Evolutionary conservation across 2,888 invertebrate species (phyloP), one percentile per base, ranked within the genome.

Genomic region (Anthoptus insignis): DNA sequence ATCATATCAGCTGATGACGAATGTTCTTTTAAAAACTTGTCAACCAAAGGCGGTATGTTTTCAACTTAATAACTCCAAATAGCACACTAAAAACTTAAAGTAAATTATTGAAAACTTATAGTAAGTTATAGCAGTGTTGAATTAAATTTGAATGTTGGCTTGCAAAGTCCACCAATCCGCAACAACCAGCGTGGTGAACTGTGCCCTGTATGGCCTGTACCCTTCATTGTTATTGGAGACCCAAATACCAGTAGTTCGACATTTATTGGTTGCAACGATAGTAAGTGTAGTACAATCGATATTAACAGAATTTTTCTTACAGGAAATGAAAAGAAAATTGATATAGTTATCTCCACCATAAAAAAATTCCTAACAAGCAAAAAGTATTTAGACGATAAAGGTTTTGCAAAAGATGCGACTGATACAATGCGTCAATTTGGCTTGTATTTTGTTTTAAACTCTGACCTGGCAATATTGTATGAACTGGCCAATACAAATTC

Each of bases 241-340:
- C n/a, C n/a, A n/a, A n/a, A n/a, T n/a, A n/a, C n/a, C n/a, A n/a
- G n/a, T n/a, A n/a, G n/a, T n/a, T n/a, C n/a, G n/a, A n/a, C n/a
- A n/a, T n/a, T n/a, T n/a, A n/a, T n/a, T n/a, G n/a, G n/a, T n/a
- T n/a, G n/a, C n/a, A n/a, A n/a, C n/a, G n/a, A n/a, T n/a, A n/a
- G n/a, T n/a, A n/a, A n/a, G n/a, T n/a, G n/a, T n/a, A n/a, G n/a
- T n/a, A n/a, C n/a, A n/a, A n/a, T n/a, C n/a, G n/a, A n/a, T n/a
- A n/a, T n/a, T n/a, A n/a, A n/a, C n/a, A n/a, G n/a, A 54, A 19
- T 37, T 59, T 65, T 57, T 47, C 19, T 84, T 87, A 47, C 76
- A 93, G 93, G 92, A 2, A 90, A 92, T 79, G 89, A 91, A 81
- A 85, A 88, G 5, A 80, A 84, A 76, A 81, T 91, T 13, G 70